phyloP scores from a whole-genome alignment of 2,113 vertebrate genomes.

The Mixornis gularis region DNA sequence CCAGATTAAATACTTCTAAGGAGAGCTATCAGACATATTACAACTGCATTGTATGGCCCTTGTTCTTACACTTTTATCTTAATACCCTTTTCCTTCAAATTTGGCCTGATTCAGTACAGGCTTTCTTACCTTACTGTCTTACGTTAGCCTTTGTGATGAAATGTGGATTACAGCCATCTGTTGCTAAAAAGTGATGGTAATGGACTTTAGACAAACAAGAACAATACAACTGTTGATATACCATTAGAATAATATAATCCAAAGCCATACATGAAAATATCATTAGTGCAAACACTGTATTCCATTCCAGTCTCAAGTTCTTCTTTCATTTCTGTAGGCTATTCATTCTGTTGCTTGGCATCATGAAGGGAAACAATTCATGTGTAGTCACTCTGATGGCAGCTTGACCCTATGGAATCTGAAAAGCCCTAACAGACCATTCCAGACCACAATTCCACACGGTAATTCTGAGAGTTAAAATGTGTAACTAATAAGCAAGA shows the following conservation, averaged over 20 bases:
- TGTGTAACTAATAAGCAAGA: not conserved
- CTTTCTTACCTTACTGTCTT: not conserved
- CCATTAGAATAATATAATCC: not conserved
- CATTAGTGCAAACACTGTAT: not conserved
- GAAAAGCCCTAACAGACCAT: conserved; percentile 89
- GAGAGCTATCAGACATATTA: not conserved
- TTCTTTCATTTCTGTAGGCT: conserved; percentile 74
- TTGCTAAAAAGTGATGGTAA: not conserved
- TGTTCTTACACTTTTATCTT: not conserved
- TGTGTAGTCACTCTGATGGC: conserved; percentile 98
- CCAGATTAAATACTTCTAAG: not conserved
- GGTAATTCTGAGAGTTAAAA: conserved; percentile 77
- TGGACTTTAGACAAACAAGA: not conserved
- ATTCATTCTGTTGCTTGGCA: conserved; percentile 98
- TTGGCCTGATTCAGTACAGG: not conserved
- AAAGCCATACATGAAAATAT: not conserved
- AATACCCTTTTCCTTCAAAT: not conserved
- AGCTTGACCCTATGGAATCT: conserved; percentile 95
- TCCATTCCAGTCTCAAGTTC: not conserved
- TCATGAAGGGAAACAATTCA: conserved; percentile 96
- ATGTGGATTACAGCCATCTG: not conserved
- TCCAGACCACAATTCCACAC: conserved; percentile 94
- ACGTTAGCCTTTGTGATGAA: not conserved
- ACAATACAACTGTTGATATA: not conserved
- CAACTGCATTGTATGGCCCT: not conserved